Evolutionary conservation across 2,888 invertebrate species (phyloP).

Genomic region (Cepaea hortensis): DNA sequence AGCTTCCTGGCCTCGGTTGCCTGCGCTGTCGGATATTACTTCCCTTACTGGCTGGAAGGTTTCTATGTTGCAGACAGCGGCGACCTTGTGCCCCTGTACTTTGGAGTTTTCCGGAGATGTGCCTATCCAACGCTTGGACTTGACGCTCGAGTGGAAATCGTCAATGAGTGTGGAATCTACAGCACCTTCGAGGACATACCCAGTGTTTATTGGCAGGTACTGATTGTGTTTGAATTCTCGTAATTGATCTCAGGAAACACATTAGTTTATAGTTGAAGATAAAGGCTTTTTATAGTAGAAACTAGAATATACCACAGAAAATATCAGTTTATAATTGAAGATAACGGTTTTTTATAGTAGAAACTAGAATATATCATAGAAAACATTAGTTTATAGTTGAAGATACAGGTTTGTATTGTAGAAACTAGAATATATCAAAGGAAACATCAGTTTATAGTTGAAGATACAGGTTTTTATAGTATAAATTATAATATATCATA

Average conservation of each 20-base stretch:
- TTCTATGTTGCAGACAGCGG: slow-evolving; percentile 52
- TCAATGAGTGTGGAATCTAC: slow-evolving; percentile 83
- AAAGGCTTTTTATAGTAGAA: too few species aligned
- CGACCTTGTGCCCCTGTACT: slow-evolving; percentile 76
- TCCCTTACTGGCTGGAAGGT: slow-evolving; percentile 81
- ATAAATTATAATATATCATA: too few species aligned
- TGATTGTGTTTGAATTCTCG: not conserved
- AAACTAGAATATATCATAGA: too few species aligned
- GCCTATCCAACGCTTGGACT: slow-evolving; percentile 81
- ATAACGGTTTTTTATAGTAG: too few species aligned
- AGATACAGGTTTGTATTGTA: too few species aligned
- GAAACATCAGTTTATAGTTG: too few species aligned
- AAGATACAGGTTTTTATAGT: too few species aligned
- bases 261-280: not conserved
- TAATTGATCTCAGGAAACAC: not conserved
- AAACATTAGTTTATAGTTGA: too few species aligned
- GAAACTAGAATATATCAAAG: too few species aligned
- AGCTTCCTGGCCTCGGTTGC: slow-evolving; percentile 81
- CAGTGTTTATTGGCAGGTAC: slow-evolving; percentile 81
- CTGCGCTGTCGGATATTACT: slow-evolving; percentile 82
- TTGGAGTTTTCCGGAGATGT: slow-evolving; percentile 83
- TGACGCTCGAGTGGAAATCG: slow-evolving; percentile 78
- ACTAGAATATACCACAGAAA: too few species aligned
- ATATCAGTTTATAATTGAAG: too few species aligned
- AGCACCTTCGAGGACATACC: slow-evolving; percentile 83